Conservation (phyloP, 2,888 invertebrate genomes). For the Xestia rhomboidea region DNA sequence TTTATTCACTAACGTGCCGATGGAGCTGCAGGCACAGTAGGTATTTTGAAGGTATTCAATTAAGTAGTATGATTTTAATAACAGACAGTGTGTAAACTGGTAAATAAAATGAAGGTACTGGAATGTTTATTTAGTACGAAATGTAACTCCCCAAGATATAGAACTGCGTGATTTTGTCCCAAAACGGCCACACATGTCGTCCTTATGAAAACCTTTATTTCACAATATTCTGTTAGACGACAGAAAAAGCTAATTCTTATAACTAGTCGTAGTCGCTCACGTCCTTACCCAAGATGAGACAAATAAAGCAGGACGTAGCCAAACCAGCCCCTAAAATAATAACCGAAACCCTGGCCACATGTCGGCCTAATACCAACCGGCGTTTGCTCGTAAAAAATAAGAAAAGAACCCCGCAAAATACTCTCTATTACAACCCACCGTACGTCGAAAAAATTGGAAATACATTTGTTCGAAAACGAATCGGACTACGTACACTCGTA, state of each 20-base stretch:
- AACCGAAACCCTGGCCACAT: constrained; percentile 85
- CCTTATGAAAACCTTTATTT: constrained; percentile 23
- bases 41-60: not conserved
- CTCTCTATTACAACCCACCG: constrained; percentile 84
- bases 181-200: constrained; percentile 2
- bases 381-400: constrained; percentile 86
- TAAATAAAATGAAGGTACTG: not conserved
- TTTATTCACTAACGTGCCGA: not conserved
- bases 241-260: constrained; percentile 49
- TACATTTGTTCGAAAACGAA: constrained; percentile 80
- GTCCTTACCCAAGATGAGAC: constrained; percentile 68
- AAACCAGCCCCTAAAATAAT: constrained; percentile 83
- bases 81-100: not conserved
- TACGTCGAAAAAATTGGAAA: constrained; percentile 84
- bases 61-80: not conserved
- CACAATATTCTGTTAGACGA: constrained; percentile 69
- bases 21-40: not conserved
- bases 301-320: constrained; percentile 76
- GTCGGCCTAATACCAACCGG: constrained; percentile 85
- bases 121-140: not conserved
- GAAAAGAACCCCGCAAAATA: constrained; percentile 86
- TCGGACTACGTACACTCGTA: constrained; percentile 62
- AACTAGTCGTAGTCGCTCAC: constrained; percentile 61
- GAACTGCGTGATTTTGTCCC: not conserved
- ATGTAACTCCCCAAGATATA: not conserved